Evolutionary conservation across 1,140 invertebrate genomes (phyloP), one percentile per base, ranked within the genome.

Genomic region (Mercenaria mercenaria): DNA sequence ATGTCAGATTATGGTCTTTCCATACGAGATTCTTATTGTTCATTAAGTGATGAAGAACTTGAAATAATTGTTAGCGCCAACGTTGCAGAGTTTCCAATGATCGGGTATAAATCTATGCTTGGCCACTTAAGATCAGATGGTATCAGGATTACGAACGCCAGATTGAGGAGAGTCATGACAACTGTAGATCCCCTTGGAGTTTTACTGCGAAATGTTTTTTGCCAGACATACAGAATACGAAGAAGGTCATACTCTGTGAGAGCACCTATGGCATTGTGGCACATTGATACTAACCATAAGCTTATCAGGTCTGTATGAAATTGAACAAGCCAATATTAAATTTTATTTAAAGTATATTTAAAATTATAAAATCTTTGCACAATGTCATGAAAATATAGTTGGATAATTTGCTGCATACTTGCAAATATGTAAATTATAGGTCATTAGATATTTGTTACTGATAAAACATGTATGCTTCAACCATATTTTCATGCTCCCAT

Each of bases 241-340:
- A 61, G 80, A 67, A 61, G 59, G 37, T n/a, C 61, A 47, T 67
- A 83, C 37, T 64, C 56, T 83, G 80, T 83, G 39, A 83, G 61
- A 56, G 80, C 56, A 69, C 80, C 80, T 39, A 83, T 64, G 34
- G 32, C 56, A 41, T 47, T 83, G 56, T 67, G 80, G 80, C 80
- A 83, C 43, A 83, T 83, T 83, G 80, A 67, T 47, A 67, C 80
- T 50, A 64, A 83, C 23, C 59, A 83, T 59, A 83, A 69, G 41
- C 80, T 83, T 67, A 83, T 83, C 61, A 61, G 76, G 50, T 80
- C 52, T 74, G 69, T 41, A 74, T 39, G 69, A 74, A 74, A 74
- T 74, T 74, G 69, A 74, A 74, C 10, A 74, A 74, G 69, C 37
- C 69, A 23, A 41, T 41, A 74, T 74, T n/a, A 39, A 47, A 74